Percentiles rank a stretch among this genome's conserved stretches.
Evolutionary conservation across 2,113 vertebrate species (phyloP).

Genomic region (Megaleporinus macrocephalus): DNA sequence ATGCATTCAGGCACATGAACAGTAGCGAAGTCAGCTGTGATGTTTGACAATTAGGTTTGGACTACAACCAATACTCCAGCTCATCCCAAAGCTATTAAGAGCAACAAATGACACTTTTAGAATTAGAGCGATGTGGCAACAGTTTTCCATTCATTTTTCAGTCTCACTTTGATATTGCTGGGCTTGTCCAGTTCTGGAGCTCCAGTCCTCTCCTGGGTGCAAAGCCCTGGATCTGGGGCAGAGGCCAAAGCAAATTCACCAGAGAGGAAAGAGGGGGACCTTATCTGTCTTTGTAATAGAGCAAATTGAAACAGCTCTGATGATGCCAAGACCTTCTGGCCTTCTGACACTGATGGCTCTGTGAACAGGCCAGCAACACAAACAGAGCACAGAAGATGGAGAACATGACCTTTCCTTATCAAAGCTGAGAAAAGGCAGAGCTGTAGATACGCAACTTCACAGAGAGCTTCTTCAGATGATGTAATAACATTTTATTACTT

Average conservation of each 20-base stretch:
- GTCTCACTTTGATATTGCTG: background rate
- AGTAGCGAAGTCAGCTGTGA: background rate
- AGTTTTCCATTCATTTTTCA: background rate
- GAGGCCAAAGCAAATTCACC: conserved; percentile 53
- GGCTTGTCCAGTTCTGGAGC: background rate
- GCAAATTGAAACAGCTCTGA: conserved; percentile 14
- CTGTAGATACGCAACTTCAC: background rate
- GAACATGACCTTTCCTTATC: background rate
- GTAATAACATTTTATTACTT: background rate
- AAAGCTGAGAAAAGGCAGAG: background rate
- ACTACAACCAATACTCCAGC: background rate
- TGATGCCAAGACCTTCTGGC: conserved; percentile 24
- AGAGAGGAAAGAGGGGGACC: conserved; percentile 27
- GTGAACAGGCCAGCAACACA: background rate
- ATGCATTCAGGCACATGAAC: background rate
- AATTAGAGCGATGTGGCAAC: no score
- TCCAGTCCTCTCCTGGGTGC: conserved; percentile 44
- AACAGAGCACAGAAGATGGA: conserved; percentile 13
- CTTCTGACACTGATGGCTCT: conserved; percentile 2
- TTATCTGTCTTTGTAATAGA: conserved; percentile 42
- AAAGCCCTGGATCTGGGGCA: conserved; percentile 33
- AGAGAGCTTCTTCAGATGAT: background rate
- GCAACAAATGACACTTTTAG: no score
- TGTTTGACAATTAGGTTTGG: background rate
- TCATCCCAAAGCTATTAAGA: no score